These are phyloP conservation scores for Calidris pygmaea DNA, from an alignment of 2,113 vertebrate genomes.

Conservation along the genomic window DNA sequence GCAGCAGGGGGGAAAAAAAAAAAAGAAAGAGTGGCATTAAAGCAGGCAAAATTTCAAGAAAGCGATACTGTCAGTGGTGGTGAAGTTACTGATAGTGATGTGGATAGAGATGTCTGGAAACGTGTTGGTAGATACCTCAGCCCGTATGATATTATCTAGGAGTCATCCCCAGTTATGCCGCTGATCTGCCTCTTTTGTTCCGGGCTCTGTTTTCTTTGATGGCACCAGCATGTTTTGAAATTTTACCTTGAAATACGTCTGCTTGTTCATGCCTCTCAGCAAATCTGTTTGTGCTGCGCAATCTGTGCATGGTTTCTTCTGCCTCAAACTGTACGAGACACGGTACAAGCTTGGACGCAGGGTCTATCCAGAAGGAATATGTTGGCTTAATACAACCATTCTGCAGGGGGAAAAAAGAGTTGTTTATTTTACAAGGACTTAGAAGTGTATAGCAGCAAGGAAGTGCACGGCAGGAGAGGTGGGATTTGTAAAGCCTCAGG, in stretches of 20 bases:
- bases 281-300: background rate
- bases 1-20: accelerated
- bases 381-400: background rate
- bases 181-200: background rate
- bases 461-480: background rate
- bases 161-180: no score
- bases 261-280: background rate
- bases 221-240: background rate
- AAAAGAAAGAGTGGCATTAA: background rate
- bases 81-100: background rate
- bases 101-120: background rate
- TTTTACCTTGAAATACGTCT: background rate
- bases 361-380: background rate
- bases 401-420: background rate
- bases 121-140: accelerated
- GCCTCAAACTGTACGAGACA: background rate
- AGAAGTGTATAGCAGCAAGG: background rate
- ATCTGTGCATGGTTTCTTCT: background rate
- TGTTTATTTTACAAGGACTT: background rate
- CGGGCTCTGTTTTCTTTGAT: background rate
- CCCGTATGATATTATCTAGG: background rate
- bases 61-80: background rate
- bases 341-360: accelerated
- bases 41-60: background rate
- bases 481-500: background rate